Base-by-base conservation (phyloP, 1,140 invertebrate species). In the Ceratosolen fusciceps region DNA sequence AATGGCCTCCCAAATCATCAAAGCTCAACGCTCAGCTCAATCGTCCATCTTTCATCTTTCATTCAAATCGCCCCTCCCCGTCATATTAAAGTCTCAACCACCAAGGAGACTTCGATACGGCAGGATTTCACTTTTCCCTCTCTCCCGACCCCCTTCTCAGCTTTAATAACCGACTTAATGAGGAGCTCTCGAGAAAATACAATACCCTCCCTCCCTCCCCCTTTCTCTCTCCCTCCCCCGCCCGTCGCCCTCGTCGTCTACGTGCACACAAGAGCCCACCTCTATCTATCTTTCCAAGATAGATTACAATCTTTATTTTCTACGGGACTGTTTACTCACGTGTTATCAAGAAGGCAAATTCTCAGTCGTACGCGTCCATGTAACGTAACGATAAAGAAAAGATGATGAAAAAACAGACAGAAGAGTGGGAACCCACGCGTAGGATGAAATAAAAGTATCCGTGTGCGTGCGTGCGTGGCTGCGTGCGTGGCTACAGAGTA, bases 331-430 rank as follows among this genome's bases (percentile, higher is more conserved):
- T 71, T 71, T 71, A 47, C 47, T 31, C 39, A 31, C 24, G 26
- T 10, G 39, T 71, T 71, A 71, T 71, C 68, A 54, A 71, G n/a
- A n/a, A n/a, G 47, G 8, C 68, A 52, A 71, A 71, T 71, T 71
- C 47, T 52, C 68, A 54, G 47, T 34, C 26, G 43, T 29, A 21
- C 16, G 19, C 43, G 67, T 14, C n/a, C 39, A 5, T 67, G 62
- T 37, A 67, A 39, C 62, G 14, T 1, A 24, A 24, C 31, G 19
- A 39, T 39, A 39, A 67, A 39, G 34, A 67, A 43, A 39, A 43
- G 12, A 43, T 7, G 39, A 43, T 5, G 4, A 56, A 19, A 56
- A 19, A 37, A n/a, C 39, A 1, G 19, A 26, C n/a, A 14, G 24
- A 49, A 49, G 26, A 72, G 10, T 16, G 9, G 7, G 73, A 62